Conservation (phyloP, 2,888 invertebrate species). For the Pyralis farinalis region DNA sequence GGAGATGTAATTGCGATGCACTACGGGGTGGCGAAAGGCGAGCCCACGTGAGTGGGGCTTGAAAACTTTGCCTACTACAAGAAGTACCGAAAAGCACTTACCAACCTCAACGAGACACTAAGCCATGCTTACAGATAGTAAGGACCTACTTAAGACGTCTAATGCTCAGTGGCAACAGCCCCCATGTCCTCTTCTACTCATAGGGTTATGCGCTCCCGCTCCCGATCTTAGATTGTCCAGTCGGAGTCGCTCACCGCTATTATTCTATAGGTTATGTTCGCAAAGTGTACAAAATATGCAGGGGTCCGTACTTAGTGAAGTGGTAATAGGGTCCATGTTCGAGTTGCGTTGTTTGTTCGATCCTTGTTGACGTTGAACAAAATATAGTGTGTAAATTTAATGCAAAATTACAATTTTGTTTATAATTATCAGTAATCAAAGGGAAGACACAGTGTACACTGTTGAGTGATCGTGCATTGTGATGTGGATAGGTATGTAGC, state of each 20-base stretch:
- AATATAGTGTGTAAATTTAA: slow-evolving; percentile 74
- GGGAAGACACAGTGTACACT: slow-evolving; percentile 53
- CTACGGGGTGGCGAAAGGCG: too few species aligned
- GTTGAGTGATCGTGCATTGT: slow-evolving; percentile 68
- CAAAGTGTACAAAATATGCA: slow-evolving; percentile 35
- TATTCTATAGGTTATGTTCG: neutral
- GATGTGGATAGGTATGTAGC: slow-evolving; percentile 78
- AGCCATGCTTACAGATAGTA: too few species aligned
- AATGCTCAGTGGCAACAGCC: too few species aligned
- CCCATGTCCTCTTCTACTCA: too few species aligned
- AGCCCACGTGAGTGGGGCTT: too few species aligned
- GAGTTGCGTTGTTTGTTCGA: slow-evolving; percentile 61
- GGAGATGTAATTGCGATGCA: too few species aligned
- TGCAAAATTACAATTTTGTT: slow-evolving; percentile 72
- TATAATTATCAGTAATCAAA: slow-evolving; percentile 55
- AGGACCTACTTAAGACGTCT: too few species aligned
- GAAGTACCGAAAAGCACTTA: too few species aligned
- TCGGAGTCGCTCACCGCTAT: neutral
- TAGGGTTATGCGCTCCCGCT: slow-evolving; percentile 14
- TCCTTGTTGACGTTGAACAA: slow-evolving; percentile 72
- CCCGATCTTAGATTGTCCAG: slow-evolving; percentile 1
- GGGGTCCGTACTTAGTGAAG: slow-evolving; percentile 35
- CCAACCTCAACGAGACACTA: too few species aligned
- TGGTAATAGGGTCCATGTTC: slow-evolving; percentile 41
- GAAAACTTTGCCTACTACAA: too few species aligned